Conservation (phyloP, 2,888 invertebrate species). For the Hydraecia micacea region DNA sequence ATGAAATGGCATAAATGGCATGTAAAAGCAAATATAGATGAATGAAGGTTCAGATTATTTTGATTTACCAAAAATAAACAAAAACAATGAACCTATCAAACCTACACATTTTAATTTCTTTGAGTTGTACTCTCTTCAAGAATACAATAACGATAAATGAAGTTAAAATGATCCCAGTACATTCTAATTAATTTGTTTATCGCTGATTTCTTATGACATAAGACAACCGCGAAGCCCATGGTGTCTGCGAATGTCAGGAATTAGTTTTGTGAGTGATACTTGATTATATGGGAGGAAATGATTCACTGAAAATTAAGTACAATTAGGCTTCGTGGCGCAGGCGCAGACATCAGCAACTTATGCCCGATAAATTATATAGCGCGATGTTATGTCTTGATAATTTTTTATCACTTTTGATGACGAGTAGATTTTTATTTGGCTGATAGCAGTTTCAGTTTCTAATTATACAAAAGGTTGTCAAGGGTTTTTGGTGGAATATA, state of each 20-base stretch:
- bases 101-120: neutral
- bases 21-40: neutral
- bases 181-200: neutral
- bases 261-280: slow-evolving; percentile 75
- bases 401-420: slow-evolving; percentile 48
- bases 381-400: slow-evolving; percentile 55
- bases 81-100: neutral
- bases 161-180: neutral
- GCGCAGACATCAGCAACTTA: slow-evolving; percentile 38
- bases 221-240: slow-evolving; percentile 51
- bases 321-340: slow-evolving; percentile 48
- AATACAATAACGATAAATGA: neutral
- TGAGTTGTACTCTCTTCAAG: neutral
- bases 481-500: neutral
- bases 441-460: neutral
- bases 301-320: slow-evolving; percentile 68
- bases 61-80: neutral
- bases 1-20: neutral
- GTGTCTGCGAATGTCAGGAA: slow-evolving; percentile 72
- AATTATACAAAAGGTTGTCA: neutral
- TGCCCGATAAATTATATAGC: slow-evolving; percentile 50
- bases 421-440: slow-evolving; percentile 21
- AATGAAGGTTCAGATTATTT: neutral
- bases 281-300: slow-evolving; percentile 72
- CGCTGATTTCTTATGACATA: slow-evolving; percentile 45